Conservation (phyloP, 2,113 vertebrate genomes). For the Paedocypris sp. region DNA sequence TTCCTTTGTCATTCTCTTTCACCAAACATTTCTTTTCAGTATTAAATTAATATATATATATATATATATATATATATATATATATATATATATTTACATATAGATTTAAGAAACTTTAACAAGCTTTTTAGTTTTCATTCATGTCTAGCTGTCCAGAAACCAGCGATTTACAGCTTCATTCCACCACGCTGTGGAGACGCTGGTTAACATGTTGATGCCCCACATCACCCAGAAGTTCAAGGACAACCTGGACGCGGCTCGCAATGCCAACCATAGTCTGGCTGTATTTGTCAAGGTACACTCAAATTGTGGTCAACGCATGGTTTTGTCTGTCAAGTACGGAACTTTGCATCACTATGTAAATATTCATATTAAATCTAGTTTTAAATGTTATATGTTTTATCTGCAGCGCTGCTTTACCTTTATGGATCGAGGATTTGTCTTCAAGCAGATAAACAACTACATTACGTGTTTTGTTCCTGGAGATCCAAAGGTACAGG, state of each 20-base stretch:
- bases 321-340: background rate
- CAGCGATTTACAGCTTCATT: conserved; percentile 87
- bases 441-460: conserved; percentile 97
- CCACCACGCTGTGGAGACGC: conserved; percentile 82
- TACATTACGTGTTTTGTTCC: conserved; percentile 91
- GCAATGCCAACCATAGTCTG: conserved; percentile 93
- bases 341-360: too few species aligned
- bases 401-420: conserved; percentile 83
- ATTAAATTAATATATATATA: too few species aligned
- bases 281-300: conserved; percentile 87
- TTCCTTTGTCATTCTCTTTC: too few species aligned
- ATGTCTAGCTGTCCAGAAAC: conserved; percentile 73
- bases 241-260: conserved; percentile 88
- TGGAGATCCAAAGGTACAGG: conserved; percentile 85
- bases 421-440: conserved; percentile 94
- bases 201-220: conserved; percentile 90
- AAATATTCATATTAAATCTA: too few species aligned
- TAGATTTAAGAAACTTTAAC: too few species aligned
- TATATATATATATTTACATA: too few species aligned
- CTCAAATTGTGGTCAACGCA: background rate
- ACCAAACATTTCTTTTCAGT: too few species aligned
- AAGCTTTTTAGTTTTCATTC: background rate
- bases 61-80: too few species aligned
- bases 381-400: background rate
- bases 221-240: conserved; percentile 96